Evolutionary conservation across 1,140 invertebrate species (phyloP).

Genomic region (Vanessa tameamea): DNA sequence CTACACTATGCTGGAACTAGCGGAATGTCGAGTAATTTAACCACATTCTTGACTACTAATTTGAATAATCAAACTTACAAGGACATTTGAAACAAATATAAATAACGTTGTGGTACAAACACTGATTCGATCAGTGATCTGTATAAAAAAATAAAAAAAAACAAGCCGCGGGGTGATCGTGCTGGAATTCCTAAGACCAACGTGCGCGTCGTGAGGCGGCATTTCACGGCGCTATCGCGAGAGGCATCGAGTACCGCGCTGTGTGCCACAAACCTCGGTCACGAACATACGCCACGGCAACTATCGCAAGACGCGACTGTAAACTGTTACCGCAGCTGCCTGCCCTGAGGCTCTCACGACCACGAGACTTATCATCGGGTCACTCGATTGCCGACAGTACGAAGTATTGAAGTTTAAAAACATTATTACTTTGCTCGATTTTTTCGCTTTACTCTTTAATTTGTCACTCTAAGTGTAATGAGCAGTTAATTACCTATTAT

Average conservation of each 20-base stretch:
- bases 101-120: slow-evolving; percentile 35
- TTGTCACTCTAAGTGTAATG: slow-evolving; percentile 59
- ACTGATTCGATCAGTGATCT: slow-evolving; percentile 28
- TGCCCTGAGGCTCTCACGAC: slow-evolving; percentile 47
- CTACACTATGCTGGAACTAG: slow-evolving; percentile 58
- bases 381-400: slow-evolving; percentile 5
- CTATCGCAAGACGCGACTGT: slow-evolving; percentile 58
- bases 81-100: slow-evolving; percentile 49
- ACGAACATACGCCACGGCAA: slow-evolving; percentile 71
- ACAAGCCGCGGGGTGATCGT: slow-evolving; percentile 56
- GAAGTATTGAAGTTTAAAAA: slow-evolving; percentile 6
- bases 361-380: slow-evolving; percentile 31
- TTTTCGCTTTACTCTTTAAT: slow-evolving; percentile 43
- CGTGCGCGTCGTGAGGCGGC: slow-evolving; percentile 72
- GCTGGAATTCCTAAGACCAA: slow-evolving; percentile 57
- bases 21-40: slow-evolving; percentile 73
- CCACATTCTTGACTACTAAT: slow-evolving; percentile 75
- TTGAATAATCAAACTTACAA: slow-evolving; percentile 62
- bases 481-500: slow-evolving; percentile 56
- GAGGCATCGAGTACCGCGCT: slow-evolving; percentile 56
- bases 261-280: slow-evolving; percentile 69
- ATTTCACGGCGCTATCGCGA: slow-evolving; percentile 73
- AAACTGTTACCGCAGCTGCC: slow-evolving; percentile 72
- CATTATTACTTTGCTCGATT: not conserved
- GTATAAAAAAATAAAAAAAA: slow-evolving; percentile 46